A percentile compares a stretch with the other conserved stretches of the same genome.
phyloP scores from a whole-genome alignment of 2,888 invertebrate species.

The Rugalucina vietnamica region DNA sequence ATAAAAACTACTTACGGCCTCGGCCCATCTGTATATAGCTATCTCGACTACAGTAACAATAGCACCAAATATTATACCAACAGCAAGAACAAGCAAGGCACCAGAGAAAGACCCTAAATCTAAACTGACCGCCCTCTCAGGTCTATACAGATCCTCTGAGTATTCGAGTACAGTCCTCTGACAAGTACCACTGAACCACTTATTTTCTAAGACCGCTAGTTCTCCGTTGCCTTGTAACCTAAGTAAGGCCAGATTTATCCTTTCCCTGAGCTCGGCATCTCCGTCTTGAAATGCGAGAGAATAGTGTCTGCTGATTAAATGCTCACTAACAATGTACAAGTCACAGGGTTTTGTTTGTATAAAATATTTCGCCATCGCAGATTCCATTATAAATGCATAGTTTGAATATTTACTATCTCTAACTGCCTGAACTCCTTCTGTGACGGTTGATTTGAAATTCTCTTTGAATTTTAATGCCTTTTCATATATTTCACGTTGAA shows the following conservation, averaged over 20 bases:
- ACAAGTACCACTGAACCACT: slow-evolving; percentile 74
- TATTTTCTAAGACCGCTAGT: slow-evolving; percentile 62
- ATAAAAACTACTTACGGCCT: slow-evolving; percentile 67
- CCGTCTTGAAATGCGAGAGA: slow-evolving; percentile 65
- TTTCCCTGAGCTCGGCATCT: slow-evolving; percentile 30
- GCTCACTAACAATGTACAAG: slow-evolving; percentile 70
- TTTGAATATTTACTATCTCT: slow-evolving; percentile 48
- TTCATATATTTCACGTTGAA: slow-evolving; percentile 16
- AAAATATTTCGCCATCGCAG: slow-evolving; percentile 71
- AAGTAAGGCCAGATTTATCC: slow-evolving; percentile 64
- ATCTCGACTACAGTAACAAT: slow-evolving; percentile 69
- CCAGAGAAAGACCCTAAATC: slow-evolving; percentile 76
- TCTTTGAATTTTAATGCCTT: slow-evolving; percentile 38
- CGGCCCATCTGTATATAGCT: slow-evolving; percentile 72
- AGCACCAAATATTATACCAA: slow-evolving; percentile 72
- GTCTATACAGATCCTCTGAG: slow-evolving; percentile 16
- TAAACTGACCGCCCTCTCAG: slow-evolving; percentile 48
- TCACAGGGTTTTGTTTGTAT: slow-evolving; percentile 72
- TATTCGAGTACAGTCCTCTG: slow-evolving; percentile 55
- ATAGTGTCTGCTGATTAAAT: slow-evolving; percentile 58
- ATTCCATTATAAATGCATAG: slow-evolving; percentile 76
- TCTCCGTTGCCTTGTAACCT: slow-evolving; percentile 64
- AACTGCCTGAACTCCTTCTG: slow-evolving; percentile 64
- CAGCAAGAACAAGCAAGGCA: slow-evolving; percentile 70
- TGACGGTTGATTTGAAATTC: slow-evolving; percentile 21